These are phyloP conservation scores for Tenebrio molitor DNA, from an alignment of 1,140 invertebrate genomes.

Conservation along the genomic window DNA sequence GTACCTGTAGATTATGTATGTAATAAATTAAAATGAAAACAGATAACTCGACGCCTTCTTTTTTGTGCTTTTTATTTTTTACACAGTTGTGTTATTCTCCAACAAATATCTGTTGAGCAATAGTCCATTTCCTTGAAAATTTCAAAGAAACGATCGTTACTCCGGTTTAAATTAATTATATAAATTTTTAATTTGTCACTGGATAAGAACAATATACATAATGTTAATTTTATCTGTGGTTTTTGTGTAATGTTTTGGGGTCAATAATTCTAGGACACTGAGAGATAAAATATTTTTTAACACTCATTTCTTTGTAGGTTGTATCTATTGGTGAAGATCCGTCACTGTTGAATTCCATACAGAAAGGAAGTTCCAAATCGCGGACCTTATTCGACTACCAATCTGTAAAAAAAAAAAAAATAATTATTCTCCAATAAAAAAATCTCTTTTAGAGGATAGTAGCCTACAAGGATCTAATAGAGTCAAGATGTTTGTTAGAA, in stretches of 20 bases:
- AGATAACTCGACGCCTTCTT: too few relatives aligned
- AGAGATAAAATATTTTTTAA: constrained; percentile 41
- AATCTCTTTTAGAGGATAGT: constrained; percentile 59
- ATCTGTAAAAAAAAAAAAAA: constrained; percentile 53
- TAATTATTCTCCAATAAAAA: constrained; percentile 2
- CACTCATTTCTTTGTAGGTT: constrained; percentile 38
- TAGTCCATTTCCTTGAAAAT: too few relatives aligned
- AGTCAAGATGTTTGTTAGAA: constrained; percentile 59
- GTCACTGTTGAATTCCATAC: constrained; percentile 26
- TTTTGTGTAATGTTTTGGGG: constrained; percentile 33
- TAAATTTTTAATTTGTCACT: constrained; percentile 15
- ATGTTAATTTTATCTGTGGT: constrained; percentile 12
- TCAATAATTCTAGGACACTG: constrained; percentile 46
- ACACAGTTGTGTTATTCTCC: too few relatives aligned
- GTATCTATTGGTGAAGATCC: constrained; percentile 23
- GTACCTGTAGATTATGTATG: too few relatives aligned
- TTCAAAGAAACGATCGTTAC: too few relatives aligned
- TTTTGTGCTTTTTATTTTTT: too few relatives aligned
- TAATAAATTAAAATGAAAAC: too few relatives aligned
- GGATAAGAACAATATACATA: neutral
- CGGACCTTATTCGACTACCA: constrained; percentile 58
- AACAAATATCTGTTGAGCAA: too few relatives aligned
- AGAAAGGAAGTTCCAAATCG: constrained; percentile 49
- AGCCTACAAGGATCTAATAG: constrained; percentile 59
- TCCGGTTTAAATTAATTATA: too few relatives aligned